Evolutionary conservation across 2,888 invertebrate genomes (phyloP).

Genomic region (Heliconius cydno): DNA sequence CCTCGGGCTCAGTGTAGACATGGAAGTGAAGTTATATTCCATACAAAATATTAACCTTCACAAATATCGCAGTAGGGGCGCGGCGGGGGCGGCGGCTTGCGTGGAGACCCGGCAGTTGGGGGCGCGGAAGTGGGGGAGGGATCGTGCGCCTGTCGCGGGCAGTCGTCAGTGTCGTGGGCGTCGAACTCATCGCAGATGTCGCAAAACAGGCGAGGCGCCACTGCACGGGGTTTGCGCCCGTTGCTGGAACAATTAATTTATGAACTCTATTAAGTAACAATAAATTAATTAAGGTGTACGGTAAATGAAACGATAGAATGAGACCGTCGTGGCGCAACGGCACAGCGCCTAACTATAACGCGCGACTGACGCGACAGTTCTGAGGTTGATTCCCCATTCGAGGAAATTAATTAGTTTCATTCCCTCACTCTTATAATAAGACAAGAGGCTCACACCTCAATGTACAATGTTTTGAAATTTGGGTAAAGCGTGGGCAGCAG

Average conservation of each 20-base stretch:
- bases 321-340: not conserved
- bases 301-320: not conserved
- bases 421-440: not conserved
- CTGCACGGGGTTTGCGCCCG: slow-evolving; percentile 76
- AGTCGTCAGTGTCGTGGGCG: slow-evolving; percentile 98
- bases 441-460: too few relatives aligned
- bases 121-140: slow-evolving; percentile 55
- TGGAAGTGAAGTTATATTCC: too few relatives aligned
- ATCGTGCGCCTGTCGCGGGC: slow-evolving; percentile 88
- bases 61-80: slow-evolving; percentile 96
- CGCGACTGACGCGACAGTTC: not conserved
- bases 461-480: too few relatives aligned
- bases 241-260: slow-evolving; percentile 64
- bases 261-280: too few relatives aligned
- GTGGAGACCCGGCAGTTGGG: slow-evolving; percentile 69
- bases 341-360: not conserved
- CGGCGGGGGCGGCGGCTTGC: slow-evolving; percentile 68
- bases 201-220: slow-evolving; percentile 94
- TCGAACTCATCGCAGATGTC: slow-evolving; percentile 99
- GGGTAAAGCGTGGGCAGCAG: too few relatives aligned
- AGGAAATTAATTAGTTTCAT: not conserved
- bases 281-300: not conserved
- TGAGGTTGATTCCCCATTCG: not conserved
- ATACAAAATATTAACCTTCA: slow-evolving; percentile 86
- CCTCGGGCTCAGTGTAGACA: too few relatives aligned